Conservation (phyloP, 2,113 vertebrate genomes). For the Python bivittatus region DNA sequence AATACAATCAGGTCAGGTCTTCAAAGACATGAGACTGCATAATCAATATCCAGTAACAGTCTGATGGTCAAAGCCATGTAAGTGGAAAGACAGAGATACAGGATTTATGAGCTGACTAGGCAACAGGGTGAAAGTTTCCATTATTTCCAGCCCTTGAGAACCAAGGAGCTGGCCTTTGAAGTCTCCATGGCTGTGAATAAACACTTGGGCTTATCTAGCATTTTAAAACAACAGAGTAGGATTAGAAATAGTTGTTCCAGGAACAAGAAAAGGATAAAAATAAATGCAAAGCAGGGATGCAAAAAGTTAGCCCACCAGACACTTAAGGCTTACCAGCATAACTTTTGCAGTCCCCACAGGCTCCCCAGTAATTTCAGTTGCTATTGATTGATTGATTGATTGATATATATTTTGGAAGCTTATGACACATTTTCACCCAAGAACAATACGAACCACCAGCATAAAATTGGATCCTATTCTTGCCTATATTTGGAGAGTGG, state of each 20-base stretch:
- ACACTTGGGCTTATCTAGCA: not conserved
- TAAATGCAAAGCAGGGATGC: not conserved
- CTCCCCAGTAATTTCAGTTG: not conserved
- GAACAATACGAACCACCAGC: too few species aligned
- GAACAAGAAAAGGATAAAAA: not conserved
- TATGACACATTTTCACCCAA: too few species aligned
- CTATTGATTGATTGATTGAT: too few species aligned
- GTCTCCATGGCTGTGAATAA: not conserved
- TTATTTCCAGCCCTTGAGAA: not conserved
- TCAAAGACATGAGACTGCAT: not conserved
- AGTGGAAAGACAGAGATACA: not conserved
- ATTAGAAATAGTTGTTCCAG: not conserved
- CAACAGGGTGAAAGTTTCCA: not conserved
- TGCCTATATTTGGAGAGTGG: not conserved
- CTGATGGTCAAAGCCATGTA: not conserved
- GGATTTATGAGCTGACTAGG: not conserved
- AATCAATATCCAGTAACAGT: not conserved
- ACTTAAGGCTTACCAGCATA: not conserved
- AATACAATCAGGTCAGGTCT: not conserved
- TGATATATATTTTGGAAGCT: too few species aligned
- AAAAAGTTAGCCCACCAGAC: not conserved
- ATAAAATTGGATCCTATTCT: too few species aligned
- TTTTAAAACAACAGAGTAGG: not conserved
- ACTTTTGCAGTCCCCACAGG: not conserved
- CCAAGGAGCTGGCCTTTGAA: not conserved